phyloP scores from a whole-genome alignment of 2,888 invertebrate species.

The Acronicta leporina region DNA sequence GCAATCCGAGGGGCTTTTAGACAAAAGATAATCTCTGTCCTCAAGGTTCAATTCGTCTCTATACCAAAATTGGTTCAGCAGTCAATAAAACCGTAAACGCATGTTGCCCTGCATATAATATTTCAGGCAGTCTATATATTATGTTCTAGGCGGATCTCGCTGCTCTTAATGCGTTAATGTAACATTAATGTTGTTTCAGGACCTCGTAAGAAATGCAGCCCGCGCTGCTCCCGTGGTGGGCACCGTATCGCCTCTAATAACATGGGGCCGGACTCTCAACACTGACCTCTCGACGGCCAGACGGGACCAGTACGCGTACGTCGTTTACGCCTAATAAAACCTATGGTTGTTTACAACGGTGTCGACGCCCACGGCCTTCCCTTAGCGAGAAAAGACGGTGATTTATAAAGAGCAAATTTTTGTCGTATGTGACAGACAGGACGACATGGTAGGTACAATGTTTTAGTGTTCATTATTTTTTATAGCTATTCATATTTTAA shows the following conservation, averaged over 20 bases:
- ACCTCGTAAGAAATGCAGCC: constrained; percentile 76
- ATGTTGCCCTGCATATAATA: not conserved
- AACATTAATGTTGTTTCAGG: constrained; percentile 66
- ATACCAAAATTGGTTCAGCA: too few species aligned
- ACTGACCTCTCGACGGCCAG: constrained; percentile 77
- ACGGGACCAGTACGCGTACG: constrained; percentile 76
- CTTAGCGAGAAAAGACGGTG: constrained; percentile 6
- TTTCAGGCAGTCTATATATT: not conserved
- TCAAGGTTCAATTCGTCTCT: too few species aligned
- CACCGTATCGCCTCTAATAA: constrained; percentile 85
- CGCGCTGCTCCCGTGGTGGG: constrained; percentile 87
- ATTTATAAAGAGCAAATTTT: constrained; percentile 11
- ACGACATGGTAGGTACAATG: constrained; percentile 51
- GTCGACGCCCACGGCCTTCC: constrained; percentile 24
- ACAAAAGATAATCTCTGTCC: too few species aligned
- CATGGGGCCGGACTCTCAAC: constrained; percentile 85
- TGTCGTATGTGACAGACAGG: constrained; percentile 18
- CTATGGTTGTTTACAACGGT: constrained; percentile 38
- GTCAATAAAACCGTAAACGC: not conserved
- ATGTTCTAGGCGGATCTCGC: not conserved
- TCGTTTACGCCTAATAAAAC: constrained; percentile 71
- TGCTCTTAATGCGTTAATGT: not conserved
- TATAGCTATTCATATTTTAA: constrained; percentile 44
- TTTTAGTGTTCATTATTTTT: constrained; percentile 59
- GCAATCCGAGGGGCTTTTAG: too few species aligned